Conservation (phyloP, 2,113 vertebrate species). For the Picathartes gymnocephalus region DNA sequence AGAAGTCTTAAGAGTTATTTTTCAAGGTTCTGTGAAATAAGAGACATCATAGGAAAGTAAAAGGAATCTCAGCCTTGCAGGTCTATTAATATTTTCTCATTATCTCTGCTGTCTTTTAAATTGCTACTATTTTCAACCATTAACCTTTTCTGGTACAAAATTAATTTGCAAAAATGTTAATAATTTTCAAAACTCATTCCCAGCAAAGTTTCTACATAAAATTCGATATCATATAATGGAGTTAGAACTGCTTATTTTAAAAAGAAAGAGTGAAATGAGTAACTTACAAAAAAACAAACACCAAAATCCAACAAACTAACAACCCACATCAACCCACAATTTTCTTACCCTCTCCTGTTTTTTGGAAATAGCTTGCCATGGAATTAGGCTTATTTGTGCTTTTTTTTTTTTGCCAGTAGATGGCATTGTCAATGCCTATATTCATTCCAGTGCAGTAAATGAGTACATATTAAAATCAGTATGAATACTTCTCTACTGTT, state of each 20-base stretch:
- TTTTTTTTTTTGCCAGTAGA: background rate
- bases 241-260: background rate
- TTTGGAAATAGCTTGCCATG: background rate
- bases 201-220: background rate
- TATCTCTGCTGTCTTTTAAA: background rate
- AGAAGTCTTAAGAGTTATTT: background rate
- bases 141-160: background rate
- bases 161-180: background rate
- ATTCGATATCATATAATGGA: background rate
- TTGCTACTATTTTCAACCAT: background rate
- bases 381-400: background rate
- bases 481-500: background rate
- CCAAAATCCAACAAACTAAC: background rate
- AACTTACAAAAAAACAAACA: background rate
- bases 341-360: background rate
- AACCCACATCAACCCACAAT: background rate
- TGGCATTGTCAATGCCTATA: background rate
- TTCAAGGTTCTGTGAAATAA: background rate
- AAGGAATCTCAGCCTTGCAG: background rate
- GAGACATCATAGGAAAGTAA: background rate
- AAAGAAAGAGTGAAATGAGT: background rate
- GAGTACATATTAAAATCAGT: background rate
- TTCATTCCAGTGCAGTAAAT: background rate
- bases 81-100: background rate
- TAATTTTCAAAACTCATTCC: background rate